Evolutionary conservation across 2,888 invertebrate species (phyloP).

Genomic region (Cistogaster globosa): DNA sequence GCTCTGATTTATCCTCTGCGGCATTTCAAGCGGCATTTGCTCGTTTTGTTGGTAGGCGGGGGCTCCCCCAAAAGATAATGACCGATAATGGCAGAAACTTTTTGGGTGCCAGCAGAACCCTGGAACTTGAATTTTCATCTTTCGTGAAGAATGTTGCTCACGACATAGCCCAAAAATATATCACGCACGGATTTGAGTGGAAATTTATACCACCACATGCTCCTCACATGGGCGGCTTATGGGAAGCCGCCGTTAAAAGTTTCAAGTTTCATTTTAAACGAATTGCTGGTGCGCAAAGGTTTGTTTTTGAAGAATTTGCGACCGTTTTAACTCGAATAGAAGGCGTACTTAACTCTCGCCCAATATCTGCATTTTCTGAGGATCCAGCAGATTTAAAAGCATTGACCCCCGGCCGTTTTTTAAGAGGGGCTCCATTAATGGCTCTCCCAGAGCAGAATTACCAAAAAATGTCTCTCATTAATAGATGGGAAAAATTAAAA

Average conservation of each 20-base stretch:
- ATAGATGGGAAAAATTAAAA: too few relatives aligned
- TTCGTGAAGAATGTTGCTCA: constrained; percentile 31
- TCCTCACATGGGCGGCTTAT: too few relatives aligned
- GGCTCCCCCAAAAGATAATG: constrained; percentile 53
- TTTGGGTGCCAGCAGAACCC: constrained; percentile 46
- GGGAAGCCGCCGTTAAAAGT: not conserved
- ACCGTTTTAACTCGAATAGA: constrained; percentile 6
- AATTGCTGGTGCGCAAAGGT: not conserved
- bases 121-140: constrained; percentile 31
- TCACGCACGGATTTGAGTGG: too few relatives aligned
- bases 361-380: constrained; percentile 2
- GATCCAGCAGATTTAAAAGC: not conserved
- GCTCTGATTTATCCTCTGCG: too few relatives aligned
- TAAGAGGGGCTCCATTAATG: not conserved
- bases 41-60: not conserved
- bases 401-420: not conserved
- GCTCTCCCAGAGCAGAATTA: not conserved
- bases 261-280: constrained; percentile 12
- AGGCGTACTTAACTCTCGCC: not conserved
- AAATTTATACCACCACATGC: too few relatives aligned
- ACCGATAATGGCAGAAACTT: constrained; percentile 66
- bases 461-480: too few relatives aligned
- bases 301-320: not conserved
- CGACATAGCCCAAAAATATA: not conserved
- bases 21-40: not conserved